Evolutionary conservation across 2,888 invertebrate genomes (phyloP), one percentile per base, ranked within the genome.

Genomic region (Hyposoter didymator): DNA sequence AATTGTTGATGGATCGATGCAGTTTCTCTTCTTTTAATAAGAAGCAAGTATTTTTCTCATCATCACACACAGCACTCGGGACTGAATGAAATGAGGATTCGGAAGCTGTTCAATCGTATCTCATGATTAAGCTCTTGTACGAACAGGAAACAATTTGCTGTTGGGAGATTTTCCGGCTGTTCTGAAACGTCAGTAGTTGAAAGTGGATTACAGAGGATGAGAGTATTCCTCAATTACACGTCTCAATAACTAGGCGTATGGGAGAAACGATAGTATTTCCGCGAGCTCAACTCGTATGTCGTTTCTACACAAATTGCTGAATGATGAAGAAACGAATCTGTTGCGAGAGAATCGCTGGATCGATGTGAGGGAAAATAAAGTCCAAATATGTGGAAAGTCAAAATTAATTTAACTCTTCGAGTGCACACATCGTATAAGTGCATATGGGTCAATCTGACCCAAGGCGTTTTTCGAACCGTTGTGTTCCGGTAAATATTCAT

Each of bases 121-220:
- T 28, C 55, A 55, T 74, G 67, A 82, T 82, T 64, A 78, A 85
- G 69, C 47, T 70, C n/a, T 64, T 8, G 47, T 67, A 81, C 81
- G 73, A 84, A 82, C 55, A 82, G 78, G 82, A 82, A 85, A 82
- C 79, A 79, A 85, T 75, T 79, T 70, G 59, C 70, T 59, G 70
- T 70, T 72, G 73, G 74, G 74, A 62, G 64, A 75, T 85, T 85
- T 85, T 72, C 82, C 75, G 70, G 67, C 22, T 49, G 28, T 79
- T 72, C 69, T 70, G 52, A 64, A 47, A 59, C 72, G 49, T 70
- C 43, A 59, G 75, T 72, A 75, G 73, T 47, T 66, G 82, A 74
- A 85, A 75, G 70, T 82, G 79, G 78, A 79, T 85, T 72, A 79
- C 67, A 49, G 59, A 67, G 59, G 8, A 14, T 28, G 43, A 47